phyloP scores from a whole-genome alignment of 1,140 invertebrate genomes.

The Heliconius melpomene region DNA sequence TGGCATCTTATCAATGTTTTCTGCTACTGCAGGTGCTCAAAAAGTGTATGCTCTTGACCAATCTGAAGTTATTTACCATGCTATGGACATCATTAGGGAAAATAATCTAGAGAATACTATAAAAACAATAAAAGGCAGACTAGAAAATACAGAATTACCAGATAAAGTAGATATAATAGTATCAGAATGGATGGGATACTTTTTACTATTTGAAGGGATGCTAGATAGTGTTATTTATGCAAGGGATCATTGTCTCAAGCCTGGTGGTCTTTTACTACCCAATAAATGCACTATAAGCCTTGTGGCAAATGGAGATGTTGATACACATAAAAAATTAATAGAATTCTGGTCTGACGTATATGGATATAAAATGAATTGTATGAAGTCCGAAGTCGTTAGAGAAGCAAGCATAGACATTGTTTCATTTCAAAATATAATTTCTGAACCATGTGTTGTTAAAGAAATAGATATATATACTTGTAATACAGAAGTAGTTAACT shows the following conservation, averaged over 20 bases:
- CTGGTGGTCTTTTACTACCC: conserved; percentile 89
- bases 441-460: conserved; percentile 84
- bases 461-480: conserved; percentile 92
- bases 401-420: conserved; percentile 96
- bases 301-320: conserved; percentile 93
- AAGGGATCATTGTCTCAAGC: conserved; percentile 92
- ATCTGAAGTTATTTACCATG: conserved; percentile 91
- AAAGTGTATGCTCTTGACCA: conserved; percentile 96
- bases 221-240: conserved; percentile 95
- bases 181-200: conserved; percentile 99
- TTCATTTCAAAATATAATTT: conserved; percentile 88
- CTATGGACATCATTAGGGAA: conserved; percentile 90
- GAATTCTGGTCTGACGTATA: conserved; percentile 98
- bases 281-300: conserved; percentile 95
- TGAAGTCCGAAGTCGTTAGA: conserved; percentile 93
- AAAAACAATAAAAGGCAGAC: conserved; percentile 87
- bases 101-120: conserved; percentile 85
- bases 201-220: conserved; percentile 99
- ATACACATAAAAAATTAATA: conserved; percentile 87
- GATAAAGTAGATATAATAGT: conserved; percentile 97
- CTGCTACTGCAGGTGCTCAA: conserved; percentile 94
- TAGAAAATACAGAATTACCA: conserved; percentile 94
- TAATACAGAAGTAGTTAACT: conserved; percentile 89
- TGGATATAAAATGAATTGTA: conserved; percentile 97
- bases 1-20: conserved; percentile 97